Conservation (phyloP, 2,888 invertebrate species). For the Drosophila multiciliata region DNA sequence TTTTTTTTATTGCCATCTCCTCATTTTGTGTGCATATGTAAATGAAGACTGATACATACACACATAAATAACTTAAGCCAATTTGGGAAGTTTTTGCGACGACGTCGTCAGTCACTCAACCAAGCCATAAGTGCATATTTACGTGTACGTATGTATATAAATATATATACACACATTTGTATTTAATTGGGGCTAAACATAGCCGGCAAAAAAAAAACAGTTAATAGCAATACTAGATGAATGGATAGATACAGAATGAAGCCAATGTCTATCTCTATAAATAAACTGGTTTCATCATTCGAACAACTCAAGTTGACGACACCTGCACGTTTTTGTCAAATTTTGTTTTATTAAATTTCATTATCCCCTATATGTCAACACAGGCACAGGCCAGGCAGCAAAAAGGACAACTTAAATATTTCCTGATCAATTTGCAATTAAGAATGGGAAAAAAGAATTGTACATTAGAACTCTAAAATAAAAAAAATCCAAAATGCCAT, state of each 20-base stretch:
- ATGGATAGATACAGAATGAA: slow-evolving; percentile 23
- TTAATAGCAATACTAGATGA: slow-evolving; percentile 19
- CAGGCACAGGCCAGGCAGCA: neutral
- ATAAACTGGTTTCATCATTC: slow-evolving; percentile 34
- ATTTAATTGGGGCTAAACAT: slow-evolving; percentile 48
- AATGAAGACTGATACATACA: neutral
- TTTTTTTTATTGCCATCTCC: slow-evolving; percentile 9
- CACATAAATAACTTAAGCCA: slow-evolving; percentile 58
- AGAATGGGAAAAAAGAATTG: neutral
- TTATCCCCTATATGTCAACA: neutral
- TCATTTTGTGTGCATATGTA: neutral
- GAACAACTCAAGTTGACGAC: neutral
- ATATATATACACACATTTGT: slow-evolving; percentile 1
- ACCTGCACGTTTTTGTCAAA: neutral
- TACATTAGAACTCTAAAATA: neutral
- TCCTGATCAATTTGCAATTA: neutral
- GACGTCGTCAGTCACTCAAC: slow-evolving; percentile 27
- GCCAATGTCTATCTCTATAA: slow-evolving; percentile 6
- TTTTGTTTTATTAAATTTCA: neutral
- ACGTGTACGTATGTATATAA: neutral
- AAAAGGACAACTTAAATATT: neutral
- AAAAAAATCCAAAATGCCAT: neutral
- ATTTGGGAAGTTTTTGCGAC: slow-evolving; percentile 56
- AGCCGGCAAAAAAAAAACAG: slow-evolving; percentile 3
- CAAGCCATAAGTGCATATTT: neutral